Conservation (phyloP, 2,797 vertebrate genomes). For the Psittacula derbiana region DNA sequence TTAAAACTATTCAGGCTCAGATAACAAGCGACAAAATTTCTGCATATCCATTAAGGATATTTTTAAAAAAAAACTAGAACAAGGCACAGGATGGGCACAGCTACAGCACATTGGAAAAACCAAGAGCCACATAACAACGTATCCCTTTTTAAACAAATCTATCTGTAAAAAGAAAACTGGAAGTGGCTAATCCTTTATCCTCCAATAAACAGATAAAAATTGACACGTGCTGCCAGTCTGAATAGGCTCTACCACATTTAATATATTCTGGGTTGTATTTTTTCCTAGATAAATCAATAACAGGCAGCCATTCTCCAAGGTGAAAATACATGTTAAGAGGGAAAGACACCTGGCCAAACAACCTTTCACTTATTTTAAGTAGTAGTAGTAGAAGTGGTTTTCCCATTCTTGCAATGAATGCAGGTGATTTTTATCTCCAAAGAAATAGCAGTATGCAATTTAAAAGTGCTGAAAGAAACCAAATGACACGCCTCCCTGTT, state of each 20-base stretch:
- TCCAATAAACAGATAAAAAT: slow-evolving; percentile 45
- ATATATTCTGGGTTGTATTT: slow-evolving; percentile 58
- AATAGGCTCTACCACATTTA: slow-evolving; percentile 34
- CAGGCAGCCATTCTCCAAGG: slow-evolving; percentile 57
- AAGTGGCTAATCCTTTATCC: slow-evolving; percentile 13
- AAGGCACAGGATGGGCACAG: neutral
- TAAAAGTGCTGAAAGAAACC: slow-evolving; percentile 29
- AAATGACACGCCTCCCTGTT: slow-evolving; percentile 14
- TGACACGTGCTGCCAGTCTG: neutral
- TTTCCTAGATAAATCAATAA: slow-evolving; percentile 64
- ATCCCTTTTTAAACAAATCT: slow-evolving; percentile 21
- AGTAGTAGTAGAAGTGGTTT: neutral
- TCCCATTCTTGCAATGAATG: neutral
- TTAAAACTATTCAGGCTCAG: neutral
- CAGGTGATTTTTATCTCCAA: slow-evolving; percentile 23
- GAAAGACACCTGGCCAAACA: slow-evolving; percentile 29
- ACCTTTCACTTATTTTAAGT: slow-evolving; percentile 25
- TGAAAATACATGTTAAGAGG: slow-evolving; percentile 60
- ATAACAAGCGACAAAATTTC: neutral
- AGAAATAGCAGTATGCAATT: slow-evolving; percentile 1
- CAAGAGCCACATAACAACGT: neutral
- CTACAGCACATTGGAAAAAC: neutral
- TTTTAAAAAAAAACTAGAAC: neutral
- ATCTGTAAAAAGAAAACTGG: slow-evolving; percentile 3
- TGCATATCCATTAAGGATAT: neutral